Conservation (phyloP, 37 sponge, comb jelly and placozoan genomes). For the Mnemiopsis leidyi region DNA sequence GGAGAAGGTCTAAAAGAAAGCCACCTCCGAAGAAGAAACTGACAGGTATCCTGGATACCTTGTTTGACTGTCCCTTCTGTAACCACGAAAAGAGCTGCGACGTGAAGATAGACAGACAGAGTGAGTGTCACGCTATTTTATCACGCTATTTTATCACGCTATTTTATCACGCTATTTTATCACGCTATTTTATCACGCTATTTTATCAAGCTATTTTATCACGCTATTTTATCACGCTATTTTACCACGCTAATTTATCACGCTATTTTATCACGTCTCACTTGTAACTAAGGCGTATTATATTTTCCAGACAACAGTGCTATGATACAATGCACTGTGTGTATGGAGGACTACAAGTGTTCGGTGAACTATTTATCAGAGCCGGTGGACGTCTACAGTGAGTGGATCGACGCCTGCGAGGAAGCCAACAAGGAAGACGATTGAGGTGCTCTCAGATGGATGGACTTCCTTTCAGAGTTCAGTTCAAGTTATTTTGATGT, state of each 20-base stretch:
- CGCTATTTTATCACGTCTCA: background rate
- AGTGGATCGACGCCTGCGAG: constrained; percentile 99
- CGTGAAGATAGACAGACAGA: constrained; percentile 76
- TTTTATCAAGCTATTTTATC: too few relatives aligned
- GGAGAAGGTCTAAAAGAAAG: constrained; percentile 93
- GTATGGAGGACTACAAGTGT: constrained; percentile 94
- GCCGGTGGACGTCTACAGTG: constrained; percentile 99
- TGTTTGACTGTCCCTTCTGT: constrained; percentile 97
- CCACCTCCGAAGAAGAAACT: constrained; percentile 95
- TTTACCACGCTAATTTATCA: background rate
- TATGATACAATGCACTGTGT: constrained; percentile 83
- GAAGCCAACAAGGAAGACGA: constrained; percentile 75
- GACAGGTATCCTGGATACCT: constrained; percentile 80
- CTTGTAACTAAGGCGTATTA: too few relatives aligned
- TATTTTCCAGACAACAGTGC: constrained; percentile 82
- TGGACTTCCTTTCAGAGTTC: too few relatives aligned
- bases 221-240: background rate
- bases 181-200: too few relatives aligned
- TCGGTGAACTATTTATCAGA: constrained; percentile 91
- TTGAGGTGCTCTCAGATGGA: too few relatives aligned
- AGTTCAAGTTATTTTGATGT: too few relatives aligned
- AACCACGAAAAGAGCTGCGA: constrained; percentile 98
- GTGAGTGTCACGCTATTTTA: constrained; percentile 27
- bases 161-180: too few relatives aligned
- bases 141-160: too few relatives aligned